A percentile compares a stretch with the other conserved stretches of the same genome.
These are phyloP conservation scores for Chirona hameri DNA, from an alignment of 2,888 invertebrate genomes.

Conservation along the genomic window DNA sequence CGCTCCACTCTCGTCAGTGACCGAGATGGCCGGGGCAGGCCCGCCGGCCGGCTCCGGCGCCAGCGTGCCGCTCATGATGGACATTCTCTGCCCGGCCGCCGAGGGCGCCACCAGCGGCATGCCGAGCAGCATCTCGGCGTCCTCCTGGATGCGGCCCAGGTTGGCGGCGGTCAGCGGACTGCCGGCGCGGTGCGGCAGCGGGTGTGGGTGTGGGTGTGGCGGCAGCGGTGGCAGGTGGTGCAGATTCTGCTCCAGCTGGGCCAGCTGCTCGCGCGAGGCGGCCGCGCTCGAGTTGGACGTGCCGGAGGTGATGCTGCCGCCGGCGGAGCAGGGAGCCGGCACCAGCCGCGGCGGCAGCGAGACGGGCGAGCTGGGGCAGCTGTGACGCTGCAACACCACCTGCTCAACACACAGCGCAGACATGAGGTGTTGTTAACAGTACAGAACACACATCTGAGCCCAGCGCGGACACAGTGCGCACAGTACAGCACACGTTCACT, in stretches of 20 bases:
- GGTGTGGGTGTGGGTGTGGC: background rate
- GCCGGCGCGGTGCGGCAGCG: background rate
- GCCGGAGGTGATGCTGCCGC: slow-evolving; percentile 14
- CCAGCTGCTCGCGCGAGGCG: background rate
- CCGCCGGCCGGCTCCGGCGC: slow-evolving; percentile 71
- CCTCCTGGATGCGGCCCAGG: slow-evolving; percentile 23
- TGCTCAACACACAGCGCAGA: background rate
- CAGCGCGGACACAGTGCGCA: too few relatives aligned
- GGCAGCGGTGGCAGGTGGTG: background rate
- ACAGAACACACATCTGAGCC: too few relatives aligned
- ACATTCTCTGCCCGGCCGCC: background rate
- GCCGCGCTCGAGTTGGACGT: background rate
- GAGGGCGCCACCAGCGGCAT: slow-evolving; percentile 14
- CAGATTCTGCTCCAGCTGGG: background rate
- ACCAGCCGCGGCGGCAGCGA: slow-evolving; percentile 12
- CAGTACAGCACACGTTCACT: too few relatives aligned
- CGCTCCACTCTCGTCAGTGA: slow-evolving; percentile 23
- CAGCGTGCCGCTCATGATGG: background rate
- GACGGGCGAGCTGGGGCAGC: slow-evolving; percentile 5
- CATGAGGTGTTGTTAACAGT: too few relatives aligned
- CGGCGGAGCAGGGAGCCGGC: background rate
- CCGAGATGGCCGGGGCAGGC: background rate
- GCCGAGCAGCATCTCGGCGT: slow-evolving; percentile 1
- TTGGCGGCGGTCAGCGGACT: background rate
- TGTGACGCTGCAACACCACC: background rate